phyloP scores from a whole-genome alignment of 2,113 vertebrate species.

The Cheilinus undulatus region DNA sequence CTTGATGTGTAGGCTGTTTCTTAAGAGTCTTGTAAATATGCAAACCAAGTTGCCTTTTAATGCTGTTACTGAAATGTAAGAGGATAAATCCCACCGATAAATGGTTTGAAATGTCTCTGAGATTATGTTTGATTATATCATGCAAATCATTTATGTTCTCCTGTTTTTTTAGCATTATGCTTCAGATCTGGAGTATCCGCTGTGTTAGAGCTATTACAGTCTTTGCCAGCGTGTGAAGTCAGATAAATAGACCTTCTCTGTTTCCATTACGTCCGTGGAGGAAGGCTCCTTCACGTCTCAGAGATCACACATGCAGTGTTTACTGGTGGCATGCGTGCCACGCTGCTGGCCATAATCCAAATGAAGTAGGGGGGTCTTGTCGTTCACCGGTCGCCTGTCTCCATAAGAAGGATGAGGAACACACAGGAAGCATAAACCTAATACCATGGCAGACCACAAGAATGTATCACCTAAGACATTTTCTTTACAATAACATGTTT shows the following conservation, averaged over 20 bases:
- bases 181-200: slow-evolving; percentile 12
- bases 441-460: slow-evolving; percentile 39
- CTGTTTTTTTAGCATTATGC: slow-evolving; percentile 13
- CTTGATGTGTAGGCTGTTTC: slow-evolving; percentile 9
- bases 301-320: slow-evolving; percentile 68
- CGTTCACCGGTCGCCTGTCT: slow-evolving; percentile 64
- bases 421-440: slow-evolving; percentile 63
- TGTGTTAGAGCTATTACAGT: slow-evolving; percentile 4
- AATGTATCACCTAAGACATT: slow-evolving; percentile 16
- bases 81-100: background rate
- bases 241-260: slow-evolving; percentile 21
- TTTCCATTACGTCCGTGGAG: slow-evolving; percentile 52
- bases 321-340: slow-evolving; percentile 58
- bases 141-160: slow-evolving; percentile 26
- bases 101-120: slow-evolving; percentile 1
- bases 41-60: slow-evolving; percentile 13
- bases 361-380: slow-evolving; percentile 39
- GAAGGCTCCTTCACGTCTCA: slow-evolving; percentile 58
- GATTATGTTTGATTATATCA: slow-evolving; percentile 28
- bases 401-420: slow-evolving; percentile 59
- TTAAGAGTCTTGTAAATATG: slow-evolving; percentile 14
- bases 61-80: slow-evolving; percentile 33
- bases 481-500: background rate
- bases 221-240: slow-evolving; percentile 6
- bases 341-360: slow-evolving; percentile 65